phyloP scores from a whole-genome alignment of 2,888 invertebrate species.

The Campopleginae sp. region DNA sequence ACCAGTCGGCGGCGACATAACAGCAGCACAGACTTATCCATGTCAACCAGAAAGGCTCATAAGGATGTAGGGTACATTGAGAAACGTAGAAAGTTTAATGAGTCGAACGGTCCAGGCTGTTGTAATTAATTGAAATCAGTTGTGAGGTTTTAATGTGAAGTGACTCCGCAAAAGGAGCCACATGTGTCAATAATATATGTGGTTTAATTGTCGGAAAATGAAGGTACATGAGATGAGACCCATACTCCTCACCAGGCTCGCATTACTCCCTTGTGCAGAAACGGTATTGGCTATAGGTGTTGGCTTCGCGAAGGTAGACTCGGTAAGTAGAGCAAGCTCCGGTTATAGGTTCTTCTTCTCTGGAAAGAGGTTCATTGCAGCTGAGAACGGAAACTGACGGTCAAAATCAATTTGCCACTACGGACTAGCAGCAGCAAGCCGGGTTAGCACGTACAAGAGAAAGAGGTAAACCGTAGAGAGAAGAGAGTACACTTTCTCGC shows the following conservation, averaged over 20 bases:
- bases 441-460: constrained; percentile 40
- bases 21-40: constrained; percentile 14
- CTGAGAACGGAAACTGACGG: constrained; percentile 64
- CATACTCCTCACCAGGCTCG: constrained; percentile 44
- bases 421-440: constrained; percentile 54
- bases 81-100: constrained; percentile 64
- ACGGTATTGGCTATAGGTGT: constrained; percentile 55
- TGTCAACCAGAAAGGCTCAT: background rate
- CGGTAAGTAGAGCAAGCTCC: constrained; percentile 24
- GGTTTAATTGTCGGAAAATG: constrained; percentile 49
- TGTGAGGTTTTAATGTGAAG: background rate
- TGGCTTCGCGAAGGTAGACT: constrained; percentile 21
- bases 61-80: constrained; percentile 41
- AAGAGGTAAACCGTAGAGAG: constrained; percentile 42
- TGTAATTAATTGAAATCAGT: constrained; percentile 59
- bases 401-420: constrained; percentile 69
- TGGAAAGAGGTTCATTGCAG: constrained; percentile 44
- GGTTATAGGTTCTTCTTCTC: constrained; percentile 40
- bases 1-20: constrained; percentile 38
- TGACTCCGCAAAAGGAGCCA: background rate
- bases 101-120: constrained; percentile 17
- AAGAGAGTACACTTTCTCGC: constrained; percentile 64
- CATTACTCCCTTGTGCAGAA: constrained; percentile 36
- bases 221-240: constrained; percentile 36
- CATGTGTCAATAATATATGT: constrained; percentile 19